Base-by-base conservation (phyloP, 2,888 invertebrate genomes). In the Ptychoptera albimana region DNA sequence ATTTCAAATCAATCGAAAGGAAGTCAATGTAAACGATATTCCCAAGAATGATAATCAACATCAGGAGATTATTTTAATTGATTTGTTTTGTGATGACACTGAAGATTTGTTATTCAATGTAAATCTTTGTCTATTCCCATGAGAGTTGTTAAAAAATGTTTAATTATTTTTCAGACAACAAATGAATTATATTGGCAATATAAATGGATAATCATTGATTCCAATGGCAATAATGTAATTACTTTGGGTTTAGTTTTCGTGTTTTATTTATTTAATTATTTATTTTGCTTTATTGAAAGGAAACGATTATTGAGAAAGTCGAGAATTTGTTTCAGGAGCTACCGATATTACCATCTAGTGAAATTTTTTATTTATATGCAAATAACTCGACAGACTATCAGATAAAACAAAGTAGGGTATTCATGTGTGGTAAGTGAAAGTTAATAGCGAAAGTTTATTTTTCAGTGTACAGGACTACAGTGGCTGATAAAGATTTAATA, bases 11-110 rank as follows among this genome's bases (percentile, higher is more conserved):
- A 36, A n/a, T 45, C 37, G 32, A 37, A 12, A 10, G 3, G 1
- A 12, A 13, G 10, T n/a, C 7, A 12, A 32, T 13, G 39, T 50
- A 32, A 16, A 43, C 2, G 11, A 50, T 42, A 49, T 54, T 44
- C 53, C 53, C 29, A 45, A 48, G 31, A 49, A 50, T n/a, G 46
- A 46, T 12, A 51, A 55, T 14, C 50, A 51, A 40, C 51, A 53
- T 46, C 49, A 49, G 13, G 47, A 53, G 37, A 46, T 54, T 40
- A 54, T 57, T 39, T 45, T 57, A 23, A 45, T 53, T 9, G 56
- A 55, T 46, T 46, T 53, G 34, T 46, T 48, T 15, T 52, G 53
- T 44, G 29, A 43, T 31, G 31, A 42, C 8, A 44, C 52, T 8
- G 8, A 8, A 10, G 11, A 40, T 7, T 38, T 52, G 11, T 37